phyloP scores from a whole-genome alignment of 2,888 invertebrate genomes.

The Pseudolycoriella hygida region DNA sequence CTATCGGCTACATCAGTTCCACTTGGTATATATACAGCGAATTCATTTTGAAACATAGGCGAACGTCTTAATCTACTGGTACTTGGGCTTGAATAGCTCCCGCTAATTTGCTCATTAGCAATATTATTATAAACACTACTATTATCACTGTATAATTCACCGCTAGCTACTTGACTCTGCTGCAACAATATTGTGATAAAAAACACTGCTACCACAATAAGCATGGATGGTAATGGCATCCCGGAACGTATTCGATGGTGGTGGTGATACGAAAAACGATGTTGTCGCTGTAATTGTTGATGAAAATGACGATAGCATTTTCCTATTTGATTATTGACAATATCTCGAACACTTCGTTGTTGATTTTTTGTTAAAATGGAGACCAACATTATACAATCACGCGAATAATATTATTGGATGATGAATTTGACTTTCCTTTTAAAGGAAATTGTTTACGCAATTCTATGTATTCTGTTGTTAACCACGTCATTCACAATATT shows the following conservation, averaged over 20 bases:
- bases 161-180: conserved; percentile 2
- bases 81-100: background rate
- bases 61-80: conserved; percentile 6
- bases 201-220: conserved; percentile 4
- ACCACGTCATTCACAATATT: no score
- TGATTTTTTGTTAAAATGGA: no score
- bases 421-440: no score
- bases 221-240: background rate
- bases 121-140: conserved; percentile 1
- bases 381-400: no score
- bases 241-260: background rate
- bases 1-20: conserved; percentile 50
- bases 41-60: conserved; percentile 57
- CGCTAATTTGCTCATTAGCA: conserved; percentile 2
- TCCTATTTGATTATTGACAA: background rate
- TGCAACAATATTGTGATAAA: conserved; percentile 5
- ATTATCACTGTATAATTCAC: conserved; percentile 5
- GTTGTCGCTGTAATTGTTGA: background rate
- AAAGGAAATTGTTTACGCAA: no score
- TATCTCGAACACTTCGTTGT: no score
- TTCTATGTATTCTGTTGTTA: no score
- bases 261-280: background rate
- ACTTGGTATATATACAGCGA: conserved; percentile 70
- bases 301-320: conserved; percentile 1
- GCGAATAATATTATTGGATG: no score